A percentile compares a stretch with the other conserved stretches of the same genome.
Conservation (phyloP, 2,797 vertebrate genomes). For the Apodemus agrarius region DNA sequence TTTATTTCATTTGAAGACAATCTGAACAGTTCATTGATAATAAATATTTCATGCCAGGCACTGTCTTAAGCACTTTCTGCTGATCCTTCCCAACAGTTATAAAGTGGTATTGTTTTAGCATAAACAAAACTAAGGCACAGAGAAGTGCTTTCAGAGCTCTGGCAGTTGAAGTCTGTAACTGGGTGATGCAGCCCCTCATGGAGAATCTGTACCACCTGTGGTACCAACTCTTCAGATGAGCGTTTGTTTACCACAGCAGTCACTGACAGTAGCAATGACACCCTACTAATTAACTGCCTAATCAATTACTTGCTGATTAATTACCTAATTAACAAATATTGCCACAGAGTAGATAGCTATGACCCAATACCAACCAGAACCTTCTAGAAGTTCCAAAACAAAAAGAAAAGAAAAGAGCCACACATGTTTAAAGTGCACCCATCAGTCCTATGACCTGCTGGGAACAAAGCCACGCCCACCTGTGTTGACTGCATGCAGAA, state of each 20-base stretch:
- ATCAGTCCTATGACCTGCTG: not conserved
- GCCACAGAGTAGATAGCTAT: not conserved
- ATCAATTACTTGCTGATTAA: conserved; percentile 51
- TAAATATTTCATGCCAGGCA: not conserved
- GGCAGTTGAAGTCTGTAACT: not conserved
- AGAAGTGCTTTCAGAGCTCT: not conserved
- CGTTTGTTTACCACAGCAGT: not conserved
- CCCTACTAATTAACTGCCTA: not conserved
- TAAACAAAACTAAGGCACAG: not conserved
- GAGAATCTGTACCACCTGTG: not conserved
- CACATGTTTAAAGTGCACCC: not conserved
- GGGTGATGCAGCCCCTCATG: not conserved
- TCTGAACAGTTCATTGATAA: not conserved
- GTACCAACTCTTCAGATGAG: not conserved
- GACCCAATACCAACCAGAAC: not conserved
- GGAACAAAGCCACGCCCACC: not conserved
- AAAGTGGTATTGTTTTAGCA: not conserved
- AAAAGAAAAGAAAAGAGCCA: not conserved
- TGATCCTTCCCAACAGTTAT: not conserved
- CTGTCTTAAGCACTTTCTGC: not conserved
- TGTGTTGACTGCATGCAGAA: not conserved
- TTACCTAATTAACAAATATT: conserved; percentile 33
- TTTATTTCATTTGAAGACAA: conserved; percentile 31
- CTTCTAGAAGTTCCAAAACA: not conserved
- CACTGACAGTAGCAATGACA: not conserved